Evolutionary conservation across 1,140 invertebrate species (phyloP).

Genomic region (Ceratitis capitata): DNA sequence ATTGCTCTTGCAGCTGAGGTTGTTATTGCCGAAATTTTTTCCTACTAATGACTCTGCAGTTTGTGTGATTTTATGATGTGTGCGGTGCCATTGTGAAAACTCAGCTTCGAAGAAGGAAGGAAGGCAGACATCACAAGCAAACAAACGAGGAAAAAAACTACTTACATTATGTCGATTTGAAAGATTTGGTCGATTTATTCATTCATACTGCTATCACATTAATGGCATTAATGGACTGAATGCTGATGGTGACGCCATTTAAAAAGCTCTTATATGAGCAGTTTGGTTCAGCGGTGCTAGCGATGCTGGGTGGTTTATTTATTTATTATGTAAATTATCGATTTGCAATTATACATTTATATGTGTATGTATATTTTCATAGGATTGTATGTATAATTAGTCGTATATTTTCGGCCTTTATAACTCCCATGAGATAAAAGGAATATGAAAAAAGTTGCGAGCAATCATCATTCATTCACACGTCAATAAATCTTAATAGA

Average conservation of each 20-base stretch:
- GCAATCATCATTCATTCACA: neutral
- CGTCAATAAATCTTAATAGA: constrained; percentile 38
- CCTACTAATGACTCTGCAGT: neutral
- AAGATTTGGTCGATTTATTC: constrained; percentile 22
- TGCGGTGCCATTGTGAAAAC: neutral
- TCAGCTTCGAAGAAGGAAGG: neutral
- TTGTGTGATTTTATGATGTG: neutral
- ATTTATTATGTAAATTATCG: constrained; percentile 12
- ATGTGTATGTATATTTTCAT: neutral
- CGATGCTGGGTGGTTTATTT: neutral
- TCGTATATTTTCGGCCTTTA: neutral
- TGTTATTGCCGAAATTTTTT: neutral
- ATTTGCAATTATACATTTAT: too few species aligned
- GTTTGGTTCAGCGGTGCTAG: neutral
- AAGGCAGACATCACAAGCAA: neutral
- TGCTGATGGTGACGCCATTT: constrained; percentile 27
- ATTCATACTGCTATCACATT: constrained; percentile 6
- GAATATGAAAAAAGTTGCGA: neutral
- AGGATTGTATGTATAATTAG: neutral
- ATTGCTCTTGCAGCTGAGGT: neutral
- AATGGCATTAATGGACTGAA: constrained; percentile 30
- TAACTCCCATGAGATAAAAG: neutral
- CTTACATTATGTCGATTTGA: neutral
- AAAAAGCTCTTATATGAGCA: constrained; percentile 12
- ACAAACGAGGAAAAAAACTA: neutral